These are phyloP conservation scores for Mycalesis mineus DNA, from an alignment of 2,888 invertebrate species.

Conservation along the genomic window DNA sequence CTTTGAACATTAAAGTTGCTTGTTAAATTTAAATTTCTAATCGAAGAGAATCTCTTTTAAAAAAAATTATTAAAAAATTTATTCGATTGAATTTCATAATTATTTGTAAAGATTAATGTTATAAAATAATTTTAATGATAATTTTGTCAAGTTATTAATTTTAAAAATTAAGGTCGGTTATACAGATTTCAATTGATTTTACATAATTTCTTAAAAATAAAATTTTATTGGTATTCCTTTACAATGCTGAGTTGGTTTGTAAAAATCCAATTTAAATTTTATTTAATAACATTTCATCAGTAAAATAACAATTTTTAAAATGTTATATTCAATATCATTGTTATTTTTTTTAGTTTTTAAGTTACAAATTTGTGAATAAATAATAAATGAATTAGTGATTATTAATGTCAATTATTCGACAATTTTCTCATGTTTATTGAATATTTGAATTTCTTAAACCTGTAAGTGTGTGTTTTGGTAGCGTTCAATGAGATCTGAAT, in stretches of 20 bases:
- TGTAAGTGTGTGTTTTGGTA: too few relatives aligned
- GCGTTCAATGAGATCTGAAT: too few relatives aligned
- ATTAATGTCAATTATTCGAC: conserved; percentile 5
- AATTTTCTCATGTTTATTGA: background rate
- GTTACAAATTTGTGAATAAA: background rate
- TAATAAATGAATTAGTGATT: background rate
- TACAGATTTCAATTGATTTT: too few relatives aligned
- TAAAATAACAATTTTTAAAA: too few relatives aligned
- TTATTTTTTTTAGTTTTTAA: too few relatives aligned
- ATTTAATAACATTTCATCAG: too few relatives aligned
- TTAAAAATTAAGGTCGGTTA: background rate
- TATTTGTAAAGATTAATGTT: background rate
- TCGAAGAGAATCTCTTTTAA: background rate
- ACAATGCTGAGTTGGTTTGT: too few relatives aligned
- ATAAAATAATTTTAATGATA: background rate
- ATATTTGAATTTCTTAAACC: background rate
- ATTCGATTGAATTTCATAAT: background rate
- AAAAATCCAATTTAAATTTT: too few relatives aligned
- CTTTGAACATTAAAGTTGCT: background rate
- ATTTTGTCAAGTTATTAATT: background rate
- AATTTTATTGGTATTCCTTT: too few relatives aligned
- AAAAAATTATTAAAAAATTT: background rate
- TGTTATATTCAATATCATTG: too few relatives aligned
- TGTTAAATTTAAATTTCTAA: background rate
- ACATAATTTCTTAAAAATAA: too few relatives aligned